A percentile compares a stretch with the other conserved stretches of the same genome.
These are phyloP conservation scores for Mesembrinibis cayennensis DNA, from an alignment of 2,113 vertebrate genomes.

Conservation along the genomic window DNA sequence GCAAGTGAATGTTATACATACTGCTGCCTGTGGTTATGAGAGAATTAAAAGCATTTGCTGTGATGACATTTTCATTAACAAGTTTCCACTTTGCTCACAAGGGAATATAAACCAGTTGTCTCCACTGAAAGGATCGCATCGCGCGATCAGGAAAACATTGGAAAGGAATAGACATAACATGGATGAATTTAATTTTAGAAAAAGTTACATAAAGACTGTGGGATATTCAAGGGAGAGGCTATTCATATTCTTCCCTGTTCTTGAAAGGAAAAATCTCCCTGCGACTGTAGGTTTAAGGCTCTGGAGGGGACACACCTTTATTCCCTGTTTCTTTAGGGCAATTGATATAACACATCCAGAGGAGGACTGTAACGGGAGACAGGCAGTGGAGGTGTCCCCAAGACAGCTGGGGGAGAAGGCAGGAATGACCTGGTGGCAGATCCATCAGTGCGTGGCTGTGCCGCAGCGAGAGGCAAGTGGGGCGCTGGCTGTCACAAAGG, in stretches of 20 bases:
- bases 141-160: constrained; percentile 56
- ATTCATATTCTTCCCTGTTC: constrained; percentile 35
- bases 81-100: constrained; percentile 63
- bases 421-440: neutral
- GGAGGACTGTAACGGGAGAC: neutral
- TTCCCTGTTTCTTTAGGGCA: neutral
- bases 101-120: constrained; percentile 71
- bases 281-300: neutral
- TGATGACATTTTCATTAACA: constrained; percentile 69
- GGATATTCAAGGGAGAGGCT: neutral
- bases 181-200: constrained; percentile 61
- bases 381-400: neutral
- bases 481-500: fast-evolving
- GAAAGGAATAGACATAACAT: constrained; percentile 67
- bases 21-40: constrained; percentile 65
- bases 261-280: neutral
- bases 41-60: constrained; percentile 68
- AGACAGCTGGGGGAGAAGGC: neutral
- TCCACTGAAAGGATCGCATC: constrained; percentile 44
- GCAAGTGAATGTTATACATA: constrained; percentile 55
- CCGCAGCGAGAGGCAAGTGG: fast-evolving
- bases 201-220: constrained; percentile 41
- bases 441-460: neutral
- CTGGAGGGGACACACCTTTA: neutral
- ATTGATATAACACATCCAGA: neutral